These are phyloP conservation scores for Athalia circularis DNA, from an alignment of 2,888 invertebrate species.

Conservation along the genomic window DNA sequence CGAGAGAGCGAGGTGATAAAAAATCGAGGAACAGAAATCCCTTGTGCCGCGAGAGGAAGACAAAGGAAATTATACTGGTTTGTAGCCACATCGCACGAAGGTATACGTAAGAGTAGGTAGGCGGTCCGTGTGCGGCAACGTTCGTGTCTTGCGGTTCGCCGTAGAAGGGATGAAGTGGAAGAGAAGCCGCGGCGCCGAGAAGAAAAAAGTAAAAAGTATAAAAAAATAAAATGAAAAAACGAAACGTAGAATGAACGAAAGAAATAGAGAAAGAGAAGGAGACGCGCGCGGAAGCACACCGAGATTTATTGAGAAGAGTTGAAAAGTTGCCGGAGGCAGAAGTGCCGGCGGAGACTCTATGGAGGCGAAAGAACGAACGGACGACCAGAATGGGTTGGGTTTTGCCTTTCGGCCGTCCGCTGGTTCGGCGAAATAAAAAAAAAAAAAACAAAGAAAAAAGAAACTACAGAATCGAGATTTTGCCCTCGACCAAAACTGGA, in stretches of 20 bases:
- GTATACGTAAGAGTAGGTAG: neutral
- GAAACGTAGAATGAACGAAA: neutral
- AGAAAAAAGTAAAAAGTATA: constrained; percentile 4
- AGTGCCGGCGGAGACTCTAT: constrained; percentile 23
- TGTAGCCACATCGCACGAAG: neutral
- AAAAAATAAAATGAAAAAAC: neutral
- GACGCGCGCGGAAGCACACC: constrained; percentile 24
- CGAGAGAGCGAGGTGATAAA: neutral
- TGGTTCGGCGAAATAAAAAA: neutral
- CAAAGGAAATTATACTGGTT: constrained; percentile 38
- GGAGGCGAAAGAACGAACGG: constrained; percentile 32
- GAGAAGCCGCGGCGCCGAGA: neutral
- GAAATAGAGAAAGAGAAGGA: neutral
- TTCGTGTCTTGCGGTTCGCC: neutral
- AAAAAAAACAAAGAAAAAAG: neutral
- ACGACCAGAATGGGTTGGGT: constrained; percentile 4
- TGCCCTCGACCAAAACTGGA: constrained; percentile 47
- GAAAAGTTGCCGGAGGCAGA: constrained; percentile 61
- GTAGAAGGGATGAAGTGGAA: neutral
- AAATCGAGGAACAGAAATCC: constrained; percentile 1
- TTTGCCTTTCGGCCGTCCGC: neutral
- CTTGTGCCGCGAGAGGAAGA: neutral
- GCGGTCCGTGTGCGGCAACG: too few relatives aligned
- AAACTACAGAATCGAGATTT: constrained; percentile 28
- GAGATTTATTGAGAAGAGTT: constrained; percentile 67